These are phyloP conservation scores for Platorchestia sp. DNA, from an alignment of 1,140 invertebrate species.

Conservation along the genomic window DNA sequence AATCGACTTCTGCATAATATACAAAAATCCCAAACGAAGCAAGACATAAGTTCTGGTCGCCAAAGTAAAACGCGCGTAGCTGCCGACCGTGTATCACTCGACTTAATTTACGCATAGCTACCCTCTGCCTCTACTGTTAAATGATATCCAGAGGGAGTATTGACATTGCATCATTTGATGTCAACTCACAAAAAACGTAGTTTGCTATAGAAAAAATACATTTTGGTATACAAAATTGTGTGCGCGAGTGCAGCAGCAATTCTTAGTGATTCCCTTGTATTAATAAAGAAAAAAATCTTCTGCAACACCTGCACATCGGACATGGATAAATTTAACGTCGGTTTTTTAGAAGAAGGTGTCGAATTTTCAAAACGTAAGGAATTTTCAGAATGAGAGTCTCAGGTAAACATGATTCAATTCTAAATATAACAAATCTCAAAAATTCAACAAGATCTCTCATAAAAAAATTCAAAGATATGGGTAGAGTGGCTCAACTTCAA, in stretches of 20 bases:
- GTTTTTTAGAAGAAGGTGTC: neutral
- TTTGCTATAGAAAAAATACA: neutral
- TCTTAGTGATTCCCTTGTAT: neutral
- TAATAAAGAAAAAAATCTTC: neutral
- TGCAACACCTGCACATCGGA: neutral
- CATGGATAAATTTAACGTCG: neutral
- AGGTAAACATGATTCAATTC: neutral
- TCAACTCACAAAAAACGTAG: constrained; percentile 1
- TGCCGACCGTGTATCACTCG: neutral
- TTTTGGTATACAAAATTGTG: neutral
- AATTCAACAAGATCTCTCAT: too few relatives aligned
- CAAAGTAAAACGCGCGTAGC: neutral
- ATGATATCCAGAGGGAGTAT: neutral
- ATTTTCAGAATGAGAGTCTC: neutral
- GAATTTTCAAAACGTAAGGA: neutral
- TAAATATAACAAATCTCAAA: too few relatives aligned
- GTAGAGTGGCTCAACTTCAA: too few relatives aligned
- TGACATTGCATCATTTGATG: neutral
- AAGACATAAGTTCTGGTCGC: neutral
- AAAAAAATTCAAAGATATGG: too few relatives aligned
- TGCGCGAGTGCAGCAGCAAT: neutral
- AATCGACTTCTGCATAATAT: neutral
- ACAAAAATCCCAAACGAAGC: neutral
- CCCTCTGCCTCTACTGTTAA: neutral
- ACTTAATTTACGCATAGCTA: neutral